These are phyloP conservation scores for Ptychoptera contaminata DNA, from an alignment of 2,888 invertebrate species.

Conservation along the genomic window DNA sequence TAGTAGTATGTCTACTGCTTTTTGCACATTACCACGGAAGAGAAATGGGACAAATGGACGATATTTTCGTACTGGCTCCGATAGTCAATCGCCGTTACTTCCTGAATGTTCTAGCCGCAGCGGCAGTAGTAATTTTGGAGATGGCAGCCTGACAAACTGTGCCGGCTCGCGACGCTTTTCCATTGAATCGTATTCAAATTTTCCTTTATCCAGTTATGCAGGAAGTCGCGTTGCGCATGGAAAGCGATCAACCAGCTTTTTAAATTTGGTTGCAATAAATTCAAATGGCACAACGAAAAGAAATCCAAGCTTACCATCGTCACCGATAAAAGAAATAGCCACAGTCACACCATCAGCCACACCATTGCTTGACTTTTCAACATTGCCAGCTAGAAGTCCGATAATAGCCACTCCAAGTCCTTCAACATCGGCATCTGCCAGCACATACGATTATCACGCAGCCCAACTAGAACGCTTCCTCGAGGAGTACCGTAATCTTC, in stretches of 20 bases:
- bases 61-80: constrained; percentile 34
- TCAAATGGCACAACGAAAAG: constrained; percentile 22
- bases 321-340: constrained; percentile 32
- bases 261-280: constrained; percentile 40
- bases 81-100: constrained; percentile 59
- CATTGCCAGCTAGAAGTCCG: constrained; percentile 30
- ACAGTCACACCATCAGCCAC: constrained; percentile 32
- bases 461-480: constrained; percentile 64
- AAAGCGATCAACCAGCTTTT: constrained; percentile 51
- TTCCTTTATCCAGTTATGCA: constrained; percentile 21
- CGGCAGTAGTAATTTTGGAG: constrained; percentile 51
- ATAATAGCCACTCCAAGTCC: constrained; percentile 31
- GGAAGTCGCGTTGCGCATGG: constrained; percentile 18
- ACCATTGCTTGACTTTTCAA: constrained; percentile 43
- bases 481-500: constrained; percentile 60
- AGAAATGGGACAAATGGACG: constrained; percentile 22
- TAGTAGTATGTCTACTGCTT: constrained; percentile 18
- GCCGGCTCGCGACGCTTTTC: constrained; percentile 34
- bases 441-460: constrained; percentile 59
- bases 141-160: constrained; percentile 41
- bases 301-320: constrained; percentile 47
- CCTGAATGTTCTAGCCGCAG: constrained; percentile 45
- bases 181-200: constrained; percentile 32
- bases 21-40: constrained; percentile 49
- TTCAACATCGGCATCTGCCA: constrained; percentile 34